Base-by-base conservation (phyloP, 2,888 invertebrate genomes). In the Geotrupes spiniger region DNA sequence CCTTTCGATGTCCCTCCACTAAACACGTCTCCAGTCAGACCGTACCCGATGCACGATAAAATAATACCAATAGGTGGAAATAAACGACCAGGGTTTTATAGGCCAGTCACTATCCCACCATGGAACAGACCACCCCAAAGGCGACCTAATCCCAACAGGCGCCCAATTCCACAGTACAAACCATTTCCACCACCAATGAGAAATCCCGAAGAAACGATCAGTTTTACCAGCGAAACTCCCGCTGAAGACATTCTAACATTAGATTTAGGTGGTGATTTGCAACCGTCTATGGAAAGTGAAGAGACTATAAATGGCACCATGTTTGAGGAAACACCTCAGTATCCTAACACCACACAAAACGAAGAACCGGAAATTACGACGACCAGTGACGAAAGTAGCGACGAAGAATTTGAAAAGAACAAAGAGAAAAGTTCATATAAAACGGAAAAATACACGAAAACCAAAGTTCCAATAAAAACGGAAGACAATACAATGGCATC, bases 1-100 rank as follows among this genome's bases (percentile, higher is more conserved):
- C 88, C 89, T 0, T 91, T 90, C 58, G 87, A 87, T 63, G 74
- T 84, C 40, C 84, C 86, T 4, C 81, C 81, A 1, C 80, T 80
- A 51, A 74, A 75, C 44, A 72, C 75, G 33, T 73, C 72, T 5
- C 78, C 82, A 0, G 66, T 78, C 3, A 38, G 44, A 27, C 50
- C 46, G 11, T 46, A 42, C 38, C 46, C 46, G 2, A 42, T 46
- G 28, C 6, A 14, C 11, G 49, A 49, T 21, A 49, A 49, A 49
- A 46, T 87, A 43, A 84, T 86, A 5, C 85, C 87, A n/a, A 53
- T 59, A 8, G 55, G 53, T 11, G n/a, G n/a, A n/a, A 63, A 69
- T 51, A 40, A 31, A 36, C 72, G 84, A 49, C 84, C 85, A 16
- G 64, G 68, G 2, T 61, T 67, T 43, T 68, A 72, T 50, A 60